Percentiles rank a stretch among this genome's conserved stretches.
Conservation (phyloP, 1,140 invertebrate species). For the Chlorops oryzae region DNA sequence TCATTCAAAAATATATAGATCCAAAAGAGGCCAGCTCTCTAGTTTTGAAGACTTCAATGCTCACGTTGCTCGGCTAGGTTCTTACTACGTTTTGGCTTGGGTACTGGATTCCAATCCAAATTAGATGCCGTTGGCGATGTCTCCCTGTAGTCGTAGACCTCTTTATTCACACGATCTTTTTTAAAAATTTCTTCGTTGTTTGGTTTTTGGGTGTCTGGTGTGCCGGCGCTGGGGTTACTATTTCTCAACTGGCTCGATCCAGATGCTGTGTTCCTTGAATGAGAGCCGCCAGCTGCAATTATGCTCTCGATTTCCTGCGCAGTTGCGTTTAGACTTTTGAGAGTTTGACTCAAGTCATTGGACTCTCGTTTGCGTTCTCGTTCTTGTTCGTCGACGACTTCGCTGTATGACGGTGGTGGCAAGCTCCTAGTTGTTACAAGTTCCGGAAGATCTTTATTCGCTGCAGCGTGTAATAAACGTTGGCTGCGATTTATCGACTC, state of each 20-base stretch:
- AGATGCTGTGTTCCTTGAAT: constrained; percentile 14
- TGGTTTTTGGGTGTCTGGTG: constrained; percentile 7
- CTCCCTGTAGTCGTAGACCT: constrained; percentile 31
- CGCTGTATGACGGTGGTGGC: too few species aligned
- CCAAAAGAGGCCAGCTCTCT: too few species aligned
- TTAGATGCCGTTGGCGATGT: constrained; percentile 41
- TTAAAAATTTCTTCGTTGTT: constrained; percentile 22
- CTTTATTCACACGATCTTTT: constrained; percentile 35
- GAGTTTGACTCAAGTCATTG: too few species aligned
- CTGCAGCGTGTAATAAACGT: constrained; percentile 36
- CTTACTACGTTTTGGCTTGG: constrained; percentile 40
- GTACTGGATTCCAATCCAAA: constrained; percentile 46
- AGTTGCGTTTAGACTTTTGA: too few species aligned
- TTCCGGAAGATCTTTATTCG: constrained; percentile 27
- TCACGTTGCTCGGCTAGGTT: constrained; percentile 1
- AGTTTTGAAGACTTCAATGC: neutral
- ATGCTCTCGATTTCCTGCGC: constrained; percentile 15
- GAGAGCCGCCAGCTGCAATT: constrained; percentile 13
- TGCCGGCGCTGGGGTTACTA: constrained; percentile 8
- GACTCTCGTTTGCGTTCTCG: too few species aligned
- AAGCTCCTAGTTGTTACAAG: constrained; percentile 22
- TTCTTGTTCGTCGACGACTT: too few species aligned
- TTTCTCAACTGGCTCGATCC: constrained; percentile 1
- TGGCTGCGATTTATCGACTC: constrained; percentile 46
- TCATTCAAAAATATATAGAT: too few species aligned